Base-by-base conservation (phyloP, 2,797 vertebrate genomes). In the Thaleichthys pacificus region DNA sequence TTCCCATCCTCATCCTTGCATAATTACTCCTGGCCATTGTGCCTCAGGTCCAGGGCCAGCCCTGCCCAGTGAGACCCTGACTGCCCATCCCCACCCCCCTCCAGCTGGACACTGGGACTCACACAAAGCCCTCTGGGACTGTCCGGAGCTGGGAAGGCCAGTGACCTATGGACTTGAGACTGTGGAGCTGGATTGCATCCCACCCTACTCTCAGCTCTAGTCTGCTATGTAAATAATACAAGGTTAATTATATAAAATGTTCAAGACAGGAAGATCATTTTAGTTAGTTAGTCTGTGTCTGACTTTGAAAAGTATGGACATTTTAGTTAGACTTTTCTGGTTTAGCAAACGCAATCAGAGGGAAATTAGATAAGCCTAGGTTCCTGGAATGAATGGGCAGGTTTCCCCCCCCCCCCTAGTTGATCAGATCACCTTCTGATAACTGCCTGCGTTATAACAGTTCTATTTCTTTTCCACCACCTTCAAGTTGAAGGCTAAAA, bases 1-100 rank as follows among this genome's bases (percentile, higher is more conserved):
- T 82, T 91, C 84, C 89, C 90, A 92, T 84, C 83, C 66, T n/a
- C 49, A 65, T 24, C 14, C 51, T 84, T 89, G 89, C 88, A 88
- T 90, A 89, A 86, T 92, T 88, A 87, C 79, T 79, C 72, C 73
- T 65, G 63, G 80, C 85, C 79, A 91, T 93, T 93, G 91, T 93
- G 77, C 79, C 71, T 30, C 60, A 69, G 68, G 79, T 82, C 80
- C 78, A 74, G 69, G 77, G 80, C 84, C 83, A 85, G 80, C 77
- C 77, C 71, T 81, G 77, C 80, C 77, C 80, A 51, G 54, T 79
- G 64, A 75, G 82, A 85, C 65, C 71, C 57, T 51, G 38, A 28
- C 19, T 68, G 30, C 30, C 79, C 76, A 32, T 82, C 85, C 81
- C 82, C 80, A 68, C 67, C 63, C 21, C 58, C 12, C 51, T 88